Base-by-base conservation (phyloP, 1,140 invertebrate genomes). In the Heliconius nattereri region DNA sequence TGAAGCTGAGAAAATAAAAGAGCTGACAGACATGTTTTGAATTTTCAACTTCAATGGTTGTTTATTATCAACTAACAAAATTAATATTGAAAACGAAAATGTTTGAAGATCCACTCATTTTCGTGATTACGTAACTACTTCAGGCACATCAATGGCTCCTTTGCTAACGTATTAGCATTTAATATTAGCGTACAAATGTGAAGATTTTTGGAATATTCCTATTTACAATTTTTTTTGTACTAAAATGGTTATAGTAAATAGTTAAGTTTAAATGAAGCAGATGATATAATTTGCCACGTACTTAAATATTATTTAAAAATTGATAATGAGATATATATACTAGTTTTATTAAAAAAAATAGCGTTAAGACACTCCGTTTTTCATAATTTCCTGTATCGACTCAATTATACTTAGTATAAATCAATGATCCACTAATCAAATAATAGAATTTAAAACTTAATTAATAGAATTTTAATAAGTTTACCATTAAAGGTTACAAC, bases 71-170 rank as follows among this genome's bases (percentile, higher is more conserved):
- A 29, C 60, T 29, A 66, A 26, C 23, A 66, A 66, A 29, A 66
- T 26, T 66, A 66, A 23, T 66, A 66, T 66, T 23, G 26, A 66
- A 23, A 66, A 66, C 26, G 60, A 66, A 66, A 26, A 66, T 66
- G 60, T 66, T 66, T 29, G 26, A 16, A n/a, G 23, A 66, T 66
- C 60, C 9, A 13, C 60, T 66, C 60, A 66, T 66, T 66, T 57
- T 66, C 26, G 26, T 66, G 60, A 66, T 66, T 66, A 66, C 60
- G 60, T 26, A 66, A 66, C 60, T 29, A 26, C 60, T 66, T n/a
- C 60, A 23, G 60, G 60, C 60, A 66, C 60, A 66, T 66, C 60
- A 66, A 66, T 66, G n/a, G 11, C 60, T 66, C 60, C 60, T 66
- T 66, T 66, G 26, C 11, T 66, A 66, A 66, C 23, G 60, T 66